These are phyloP conservation scores for Vanessa atalanta DNA, from an alignment of 1,140 invertebrate genomes.

Conservation along the genomic window DNA sequence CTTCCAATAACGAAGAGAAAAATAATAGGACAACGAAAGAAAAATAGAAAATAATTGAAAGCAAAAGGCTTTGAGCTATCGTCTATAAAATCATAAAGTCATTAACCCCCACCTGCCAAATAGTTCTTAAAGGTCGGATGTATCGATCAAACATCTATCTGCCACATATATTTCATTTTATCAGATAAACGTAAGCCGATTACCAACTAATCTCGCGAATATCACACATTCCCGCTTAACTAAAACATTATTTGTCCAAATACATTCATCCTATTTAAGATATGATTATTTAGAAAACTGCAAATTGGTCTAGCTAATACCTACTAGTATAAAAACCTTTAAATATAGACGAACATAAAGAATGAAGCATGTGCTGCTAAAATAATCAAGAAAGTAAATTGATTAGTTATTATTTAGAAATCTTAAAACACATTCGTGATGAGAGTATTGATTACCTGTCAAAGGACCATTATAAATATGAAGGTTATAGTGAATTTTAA, in stretches of 20 bases:
- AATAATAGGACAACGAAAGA: no score
- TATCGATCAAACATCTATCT: conserved; percentile 59
- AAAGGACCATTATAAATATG: background rate
- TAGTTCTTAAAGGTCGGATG: background rate
- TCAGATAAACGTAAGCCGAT: conserved; percentile 62
- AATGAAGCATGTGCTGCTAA: conserved; percentile 24
- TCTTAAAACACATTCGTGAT: background rate
- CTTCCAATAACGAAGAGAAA: no score
- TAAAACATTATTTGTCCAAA: conserved; percentile 28
- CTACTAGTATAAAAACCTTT: background rate
- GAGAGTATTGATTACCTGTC: conserved; percentile 19
- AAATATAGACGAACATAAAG: background rate
- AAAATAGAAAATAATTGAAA: no score
- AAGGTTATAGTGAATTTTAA: conserved; percentile 25
- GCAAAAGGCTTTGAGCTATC: no score
- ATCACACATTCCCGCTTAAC: conserved; percentile 39
- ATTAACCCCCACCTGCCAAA: no score
- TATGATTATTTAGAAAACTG: background rate
- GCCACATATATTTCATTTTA: conserved; percentile 46
- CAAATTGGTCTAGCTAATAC: background rate
- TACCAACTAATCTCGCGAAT: conserved; percentile 46
- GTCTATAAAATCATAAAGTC: no score
- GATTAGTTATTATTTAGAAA: background rate
- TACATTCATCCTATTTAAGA: conserved; percentile 20
- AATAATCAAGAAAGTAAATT: background rate